phyloP scores from a whole-genome alignment of 2,113 vertebrate genomes.

The Albula glossodonta region DNA sequence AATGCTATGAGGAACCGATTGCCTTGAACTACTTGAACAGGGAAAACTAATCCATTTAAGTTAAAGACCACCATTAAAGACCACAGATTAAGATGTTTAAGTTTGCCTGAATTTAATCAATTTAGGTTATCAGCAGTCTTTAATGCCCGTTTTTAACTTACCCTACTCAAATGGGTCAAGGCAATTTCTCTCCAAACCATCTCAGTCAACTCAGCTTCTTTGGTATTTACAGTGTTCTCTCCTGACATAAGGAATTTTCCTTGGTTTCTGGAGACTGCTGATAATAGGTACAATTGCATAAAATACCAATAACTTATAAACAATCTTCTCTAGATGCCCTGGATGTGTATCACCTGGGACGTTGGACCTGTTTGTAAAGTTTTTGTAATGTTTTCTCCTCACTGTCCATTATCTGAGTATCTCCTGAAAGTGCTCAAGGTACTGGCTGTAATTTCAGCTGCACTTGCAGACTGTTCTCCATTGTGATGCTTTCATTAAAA shows the following conservation, averaged over 20 bases:
- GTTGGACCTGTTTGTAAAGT: not conserved
- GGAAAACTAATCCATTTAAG: too few relatives aligned
- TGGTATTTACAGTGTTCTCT: not conserved
- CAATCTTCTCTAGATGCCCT: not conserved
- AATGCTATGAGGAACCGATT: too few relatives aligned
- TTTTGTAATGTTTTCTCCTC: not conserved
- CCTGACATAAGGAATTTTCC: not conserved
- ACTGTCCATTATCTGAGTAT: not conserved
- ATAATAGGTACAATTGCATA: not conserved
- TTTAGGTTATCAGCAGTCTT: too few relatives aligned
- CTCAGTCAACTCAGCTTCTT: not conserved
- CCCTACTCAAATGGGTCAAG: too few relatives aligned
- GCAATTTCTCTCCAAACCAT: too few relatives aligned
- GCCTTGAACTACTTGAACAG: too few relatives aligned
- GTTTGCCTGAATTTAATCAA: too few relatives aligned
- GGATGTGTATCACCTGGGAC: not conserved
- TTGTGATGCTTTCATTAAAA: not conserved
- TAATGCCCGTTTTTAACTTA: too few relatives aligned
- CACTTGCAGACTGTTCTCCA: not conserved
- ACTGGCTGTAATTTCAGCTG: not conserved
- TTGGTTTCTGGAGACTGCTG: not conserved
- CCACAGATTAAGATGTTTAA: too few relatives aligned
- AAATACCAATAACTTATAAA: not conserved
- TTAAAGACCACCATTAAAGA: too few relatives aligned
- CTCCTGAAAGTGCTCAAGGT: not conserved